Evolutionary conservation across 23 tunicate genomes (phyloP), one percentile per base, ranked within the genome.

Genomic region (Corella eumyota): DNA sequence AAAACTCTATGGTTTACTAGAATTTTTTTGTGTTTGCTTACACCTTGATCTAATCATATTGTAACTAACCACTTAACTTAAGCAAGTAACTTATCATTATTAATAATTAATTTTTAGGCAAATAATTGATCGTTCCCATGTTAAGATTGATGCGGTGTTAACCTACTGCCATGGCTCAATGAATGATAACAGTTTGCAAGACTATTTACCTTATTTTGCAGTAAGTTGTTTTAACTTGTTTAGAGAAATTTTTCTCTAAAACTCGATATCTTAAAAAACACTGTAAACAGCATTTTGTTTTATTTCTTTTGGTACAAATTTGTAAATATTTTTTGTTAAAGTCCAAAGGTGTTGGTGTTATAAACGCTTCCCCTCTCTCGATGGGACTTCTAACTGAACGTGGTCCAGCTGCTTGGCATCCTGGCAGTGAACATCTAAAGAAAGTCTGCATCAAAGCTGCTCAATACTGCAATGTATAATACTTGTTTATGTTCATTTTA

Each of bases 141-240:
- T 90, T 0, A 67, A 90, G 55, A 63, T 90, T 31, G 97, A 90
- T 47, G 54, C 81, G 20, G 75, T 90, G 0, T 36, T 90, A 53
- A 75, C 95, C 21, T 90, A 90, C 60, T 81, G 91, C 72, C 83
- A 84, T 47, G 97, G 76, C 6, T 81, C 91, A 0, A 67, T 90
- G 97, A 69, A 74, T 47, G 81, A 90, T 59, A 46, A 69, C 13
- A 32, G 83, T 2, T 60, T 90, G 33, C 52, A 27, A 33, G 77
- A 90, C 13, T 75, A 80, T 52, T 40, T 90, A 6, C 62, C 73
- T 17, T 73, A 58, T 67, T 80, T 78, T 34, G 50, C 80, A 68
- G 96, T 80, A 59, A 0, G 36, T 34, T 0, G 19, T 24, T 13
- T 22, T 21, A 53, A 53, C 48, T 9, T 40, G 15, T n/a, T n/a